Conservation (phyloP, 2,888 invertebrate species). For the Thalpophila matura region DNA sequence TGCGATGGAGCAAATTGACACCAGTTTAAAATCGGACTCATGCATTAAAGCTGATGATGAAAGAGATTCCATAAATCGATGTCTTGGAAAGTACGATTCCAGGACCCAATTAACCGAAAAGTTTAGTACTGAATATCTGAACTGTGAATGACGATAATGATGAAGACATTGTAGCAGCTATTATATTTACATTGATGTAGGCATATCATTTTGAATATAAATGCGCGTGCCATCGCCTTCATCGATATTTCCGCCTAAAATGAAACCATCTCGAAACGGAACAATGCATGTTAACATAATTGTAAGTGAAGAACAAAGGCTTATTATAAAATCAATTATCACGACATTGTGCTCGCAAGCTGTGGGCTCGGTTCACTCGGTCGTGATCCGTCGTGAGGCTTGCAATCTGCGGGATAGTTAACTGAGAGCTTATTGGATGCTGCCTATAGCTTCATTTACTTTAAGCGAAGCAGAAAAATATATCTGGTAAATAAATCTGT, state of each 20-base stretch:
- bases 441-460: constrained; percentile 22
- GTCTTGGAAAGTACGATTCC: constrained; percentile 16
- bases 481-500: too few relatives aligned
- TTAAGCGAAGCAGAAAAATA: neutral
- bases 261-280: constrained; percentile 46
- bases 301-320: constrained; percentile 58
- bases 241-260: constrained; percentile 36
- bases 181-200: constrained; percentile 23
- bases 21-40: neutral
- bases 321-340: constrained; percentile 68
- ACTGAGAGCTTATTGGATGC: constrained; percentile 35
- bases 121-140: neutral
- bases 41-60: neutral
- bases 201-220: constrained; percentile 31
- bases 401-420: constrained; percentile 37
- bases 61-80: neutral
- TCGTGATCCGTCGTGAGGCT: constrained; percentile 24
- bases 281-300: constrained; percentile 60
- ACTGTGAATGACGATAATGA: constrained; percentile 1
- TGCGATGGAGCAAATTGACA: constrained; percentile 7
- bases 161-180: constrained; percentile 13
- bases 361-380: neutral
- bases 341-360: constrained; percentile 51
- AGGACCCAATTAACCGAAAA: constrained; percentile 4
- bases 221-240: constrained; percentile 21